These are phyloP conservation scores for Acipenser ruthenus DNA, from an alignment of 2,797 vertebrate genomes.

Conservation along the genomic window DNA sequence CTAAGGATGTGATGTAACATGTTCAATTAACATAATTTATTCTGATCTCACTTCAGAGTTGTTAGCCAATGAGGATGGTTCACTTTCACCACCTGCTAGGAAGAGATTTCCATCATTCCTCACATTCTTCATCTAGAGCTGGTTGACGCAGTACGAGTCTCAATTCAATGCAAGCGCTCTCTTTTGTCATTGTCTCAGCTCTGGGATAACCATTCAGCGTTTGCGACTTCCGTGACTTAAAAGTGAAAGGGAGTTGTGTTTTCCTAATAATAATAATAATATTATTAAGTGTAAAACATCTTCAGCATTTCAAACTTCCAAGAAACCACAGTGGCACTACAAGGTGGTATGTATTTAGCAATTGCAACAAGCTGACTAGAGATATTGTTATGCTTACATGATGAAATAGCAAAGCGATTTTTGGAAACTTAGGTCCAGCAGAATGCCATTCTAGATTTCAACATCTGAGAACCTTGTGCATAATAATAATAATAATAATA, in stretches of 20 bases:
- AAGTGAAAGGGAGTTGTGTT: not conserved
- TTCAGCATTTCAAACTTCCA: constrained; percentile 22
- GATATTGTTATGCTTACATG: not conserved
- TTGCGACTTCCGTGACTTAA: not conserved
- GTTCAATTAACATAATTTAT: constrained; percentile 50
- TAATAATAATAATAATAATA: too few relatives aligned
- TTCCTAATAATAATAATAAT: too few relatives aligned
- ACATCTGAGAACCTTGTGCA: too few relatives aligned
- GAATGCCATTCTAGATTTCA: not conserved
- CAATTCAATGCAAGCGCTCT: constrained; percentile 7
- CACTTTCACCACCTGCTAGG: constrained; percentile 82
- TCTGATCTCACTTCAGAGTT: constrained; percentile 57
- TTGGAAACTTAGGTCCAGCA: not conserved
- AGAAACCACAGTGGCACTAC: constrained; percentile 58
- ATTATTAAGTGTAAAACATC: not conserved
- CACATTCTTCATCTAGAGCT: constrained; percentile 66
- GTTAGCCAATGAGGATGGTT: constrained; percentile 59
- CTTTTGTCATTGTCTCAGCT: constrained; percentile 4
- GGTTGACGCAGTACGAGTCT: constrained; percentile 32
- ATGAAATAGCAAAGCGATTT: not conserved
- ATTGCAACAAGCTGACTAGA: constrained; percentile 9
- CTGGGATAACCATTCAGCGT: constrained; percentile 17
- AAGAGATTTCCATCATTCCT: constrained; percentile 86
- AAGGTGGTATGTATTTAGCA: constrained; percentile 49
- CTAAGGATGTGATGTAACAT: constrained; percentile 56